A percentile compares a stretch with the other conserved stretches of the same genome.
Evolutionary conservation across 2,888 invertebrate species (phyloP).

Genomic region (Alviniconcha strummeri): DNA sequence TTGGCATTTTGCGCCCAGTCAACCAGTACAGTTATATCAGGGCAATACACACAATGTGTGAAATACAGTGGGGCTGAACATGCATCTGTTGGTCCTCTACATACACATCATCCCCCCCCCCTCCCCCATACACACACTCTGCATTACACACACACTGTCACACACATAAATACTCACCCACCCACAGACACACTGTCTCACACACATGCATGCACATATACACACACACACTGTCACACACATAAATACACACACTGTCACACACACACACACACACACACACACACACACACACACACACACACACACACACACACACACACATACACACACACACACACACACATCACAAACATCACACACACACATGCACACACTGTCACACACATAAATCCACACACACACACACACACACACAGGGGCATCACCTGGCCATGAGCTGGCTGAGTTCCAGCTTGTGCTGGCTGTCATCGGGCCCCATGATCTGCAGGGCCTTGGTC

Average conservation of each 20-base stretch:
- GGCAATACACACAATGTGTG: not conserved
- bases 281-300: conserved; percentile 3
- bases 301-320: conserved; percentile 21
- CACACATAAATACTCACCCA: not conserved
- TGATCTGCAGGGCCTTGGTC: conserved; percentile 88
- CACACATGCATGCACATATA: not conserved
- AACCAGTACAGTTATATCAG: too few relatives aligned
- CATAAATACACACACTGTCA: not conserved
- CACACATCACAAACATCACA: not conserved
- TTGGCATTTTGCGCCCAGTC: too few relatives aligned
- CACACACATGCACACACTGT: not conserved
- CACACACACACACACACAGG: not conserved
- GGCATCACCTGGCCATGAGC: conserved; percentile 69
- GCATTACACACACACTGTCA: not conserved
- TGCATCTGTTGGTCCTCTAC: not conserved
- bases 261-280: not conserved
- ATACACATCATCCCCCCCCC: not conserved
- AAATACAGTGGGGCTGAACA: not conserved
- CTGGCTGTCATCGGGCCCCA: conserved; percentile 60
- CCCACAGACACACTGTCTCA: not conserved
- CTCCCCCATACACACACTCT: too few relatives aligned
- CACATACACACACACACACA: conserved; percentile 7
- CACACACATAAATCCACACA: not conserved
- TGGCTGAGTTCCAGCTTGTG: conserved; percentile 76
- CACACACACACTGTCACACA: not conserved